Conservation (phyloP, 2,797 vertebrate species). For the Taeniopygia guttata region DNA sequence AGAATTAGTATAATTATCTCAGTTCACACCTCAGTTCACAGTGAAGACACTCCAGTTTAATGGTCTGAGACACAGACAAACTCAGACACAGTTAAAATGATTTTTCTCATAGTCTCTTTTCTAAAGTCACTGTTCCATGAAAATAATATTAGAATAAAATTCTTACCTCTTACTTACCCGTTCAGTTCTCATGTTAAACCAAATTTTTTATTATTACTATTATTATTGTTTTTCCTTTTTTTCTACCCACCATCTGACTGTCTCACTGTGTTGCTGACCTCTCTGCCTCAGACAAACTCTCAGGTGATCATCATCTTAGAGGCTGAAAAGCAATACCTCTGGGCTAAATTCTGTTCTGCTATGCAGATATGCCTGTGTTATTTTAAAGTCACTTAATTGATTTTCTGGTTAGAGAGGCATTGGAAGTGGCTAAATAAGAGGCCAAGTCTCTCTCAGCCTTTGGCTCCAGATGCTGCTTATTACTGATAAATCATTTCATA, state of each 20-base stretch:
- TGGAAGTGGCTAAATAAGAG: slow-evolving; percentile 1
- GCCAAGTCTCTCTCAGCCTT: not conserved
- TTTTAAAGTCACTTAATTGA: slow-evolving; percentile 22
- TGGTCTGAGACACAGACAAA: slow-evolving; percentile 45
- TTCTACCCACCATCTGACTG: not conserved
- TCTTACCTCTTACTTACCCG: not conserved
- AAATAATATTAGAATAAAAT: not conserved
- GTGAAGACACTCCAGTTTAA: slow-evolving; percentile 42
- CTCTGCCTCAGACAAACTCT: not conserved
- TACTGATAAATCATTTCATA: slow-evolving; percentile 24
- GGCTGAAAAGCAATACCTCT: not conserved
- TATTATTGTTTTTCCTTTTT: fast-evolving
- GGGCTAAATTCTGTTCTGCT: not conserved
- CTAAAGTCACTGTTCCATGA: not conserved
- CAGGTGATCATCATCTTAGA: not conserved
- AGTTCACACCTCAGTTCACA: slow-evolving; percentile 55
- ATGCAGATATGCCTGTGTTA: not conserved
- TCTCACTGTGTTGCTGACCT: not conserved
- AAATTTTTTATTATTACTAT: not conserved
- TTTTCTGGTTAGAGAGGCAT: slow-evolving; percentile 12
- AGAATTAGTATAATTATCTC: slow-evolving; percentile 63
- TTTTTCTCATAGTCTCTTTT: slow-evolving; percentile 1
- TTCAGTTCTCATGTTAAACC: not conserved
- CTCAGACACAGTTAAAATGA: slow-evolving; percentile 27
- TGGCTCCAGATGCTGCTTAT: not conserved